phyloP scores from a whole-genome alignment of 2,113 vertebrate genomes.

The Chionomys nivalis region DNA sequence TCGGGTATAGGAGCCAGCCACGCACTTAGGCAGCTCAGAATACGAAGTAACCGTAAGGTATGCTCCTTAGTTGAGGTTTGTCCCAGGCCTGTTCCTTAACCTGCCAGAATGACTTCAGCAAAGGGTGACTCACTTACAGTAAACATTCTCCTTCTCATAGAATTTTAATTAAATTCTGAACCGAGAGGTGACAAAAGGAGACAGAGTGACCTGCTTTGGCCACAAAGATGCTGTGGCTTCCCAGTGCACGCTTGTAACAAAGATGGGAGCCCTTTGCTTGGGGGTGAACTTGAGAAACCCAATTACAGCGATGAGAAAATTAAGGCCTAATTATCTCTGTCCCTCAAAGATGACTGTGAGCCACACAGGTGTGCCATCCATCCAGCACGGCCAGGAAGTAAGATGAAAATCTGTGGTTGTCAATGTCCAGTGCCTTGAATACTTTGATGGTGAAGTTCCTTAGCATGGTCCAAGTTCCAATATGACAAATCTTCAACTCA shows the following conservation, averaged over 20 bases:
- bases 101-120: constrained; percentile 67
- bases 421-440: constrained; percentile 61
- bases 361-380: constrained; percentile 33
- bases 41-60: not conserved
- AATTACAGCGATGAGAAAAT: constrained; percentile 56
- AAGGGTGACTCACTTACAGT: constrained; percentile 61
- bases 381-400: constrained; percentile 53
- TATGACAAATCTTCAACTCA: constrained; percentile 40
- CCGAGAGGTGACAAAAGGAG: constrained; percentile 23
- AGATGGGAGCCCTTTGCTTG: not conserved
- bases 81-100: constrained; percentile 1
- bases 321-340: constrained; percentile 51
- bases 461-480: constrained; percentile 36
- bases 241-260: not conserved
- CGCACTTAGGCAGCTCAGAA: not conserved
- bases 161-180: constrained; percentile 58
- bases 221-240: not conserved
- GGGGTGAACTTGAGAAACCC: not conserved
- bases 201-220: not conserved
- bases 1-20: not conserved
- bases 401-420: constrained; percentile 65
- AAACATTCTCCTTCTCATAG: constrained; percentile 3
- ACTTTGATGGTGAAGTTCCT: not conserved
- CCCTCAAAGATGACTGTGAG: constrained; percentile 6
- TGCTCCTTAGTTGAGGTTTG: not conserved